A percentile compares a stretch with the other conserved stretches of the same genome.
Evolutionary conservation across 2,113 vertebrate genomes (phyloP).

Genomic region (Barnardius zonarius): DNA sequence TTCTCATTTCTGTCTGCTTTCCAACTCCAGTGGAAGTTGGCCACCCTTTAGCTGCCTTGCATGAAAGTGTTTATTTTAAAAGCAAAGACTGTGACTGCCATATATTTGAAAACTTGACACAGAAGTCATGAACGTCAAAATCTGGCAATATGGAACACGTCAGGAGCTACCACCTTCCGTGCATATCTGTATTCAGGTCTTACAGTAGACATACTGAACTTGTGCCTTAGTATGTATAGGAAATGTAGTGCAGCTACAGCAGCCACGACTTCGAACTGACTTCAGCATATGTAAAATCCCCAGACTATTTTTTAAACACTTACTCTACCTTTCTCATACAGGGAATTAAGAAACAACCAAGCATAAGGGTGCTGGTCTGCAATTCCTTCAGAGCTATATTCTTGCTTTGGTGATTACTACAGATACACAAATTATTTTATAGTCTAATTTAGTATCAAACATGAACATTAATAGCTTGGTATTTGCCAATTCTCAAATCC

Average conservation of each 20-base stretch:
- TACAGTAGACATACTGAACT: neutral
- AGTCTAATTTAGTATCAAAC: neutral
- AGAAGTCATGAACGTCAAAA: neutral
- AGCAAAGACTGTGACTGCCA: neutral
- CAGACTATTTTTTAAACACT: neutral
- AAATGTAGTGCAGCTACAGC: neutral
- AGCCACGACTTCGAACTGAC: neutral
- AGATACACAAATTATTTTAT: neutral
- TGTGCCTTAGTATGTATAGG: fast-evolving
- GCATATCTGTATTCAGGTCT: neutral
- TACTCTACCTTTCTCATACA: neutral
- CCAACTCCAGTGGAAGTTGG: neutral
- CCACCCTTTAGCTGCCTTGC: neutral
- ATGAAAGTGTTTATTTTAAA: neutral
- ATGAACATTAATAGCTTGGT: neutral
- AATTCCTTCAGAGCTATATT: neutral
- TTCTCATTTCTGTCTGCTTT: neutral
- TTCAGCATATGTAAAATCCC: neutral
- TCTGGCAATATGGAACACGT: fast-evolving
- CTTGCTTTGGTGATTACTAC: neutral
- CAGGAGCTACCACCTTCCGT: neutral
- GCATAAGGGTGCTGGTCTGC: neutral
- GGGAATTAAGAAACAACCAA: neutral
- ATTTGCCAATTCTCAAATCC: neutral
- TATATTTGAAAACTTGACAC: neutral